Evolutionary conservation across 2,797 vertebrate species (phyloP).

Genomic region (Arremon brunneinucha): DNA sequence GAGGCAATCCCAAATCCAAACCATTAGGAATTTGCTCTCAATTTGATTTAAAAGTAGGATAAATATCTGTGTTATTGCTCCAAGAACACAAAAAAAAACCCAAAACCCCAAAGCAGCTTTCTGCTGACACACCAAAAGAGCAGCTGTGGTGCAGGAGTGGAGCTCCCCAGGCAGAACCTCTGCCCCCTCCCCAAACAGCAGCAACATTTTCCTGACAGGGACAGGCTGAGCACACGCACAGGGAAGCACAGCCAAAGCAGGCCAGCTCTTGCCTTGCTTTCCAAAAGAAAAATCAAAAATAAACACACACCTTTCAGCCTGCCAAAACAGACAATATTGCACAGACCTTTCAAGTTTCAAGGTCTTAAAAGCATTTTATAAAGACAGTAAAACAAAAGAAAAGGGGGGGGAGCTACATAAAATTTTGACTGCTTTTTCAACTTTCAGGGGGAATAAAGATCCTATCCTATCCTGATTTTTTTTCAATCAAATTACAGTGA

Average conservation of each 20-base stretch:
- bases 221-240: background rate
- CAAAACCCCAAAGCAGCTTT: background rate
- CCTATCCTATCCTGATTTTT: conserved; percentile 47
- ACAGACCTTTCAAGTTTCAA: conserved; percentile 1
- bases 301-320: background rate
- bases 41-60: background rate
- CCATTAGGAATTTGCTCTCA: background rate
- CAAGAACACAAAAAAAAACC: background rate
- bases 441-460: conserved; percentile 54
- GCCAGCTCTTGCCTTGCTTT: background rate
- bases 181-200: background rate
- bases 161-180: background rate
- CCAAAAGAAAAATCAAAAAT: background rate
- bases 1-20: background rate
- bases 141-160: conserved; percentile 13
- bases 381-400: background rate
- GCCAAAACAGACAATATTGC: conserved; percentile 23
- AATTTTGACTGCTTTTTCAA: conserved; percentile 6
- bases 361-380: conserved; percentile 31
- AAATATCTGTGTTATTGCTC: background rate
- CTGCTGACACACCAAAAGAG: conserved; percentile 9
- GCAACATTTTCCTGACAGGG: background rate
- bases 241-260: background rate
- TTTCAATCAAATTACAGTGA: conserved; percentile 64
- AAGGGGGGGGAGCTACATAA: background rate